Conservation (phyloP, 2,888 invertebrate species). For the Malthinus seriepunctatus region DNA sequence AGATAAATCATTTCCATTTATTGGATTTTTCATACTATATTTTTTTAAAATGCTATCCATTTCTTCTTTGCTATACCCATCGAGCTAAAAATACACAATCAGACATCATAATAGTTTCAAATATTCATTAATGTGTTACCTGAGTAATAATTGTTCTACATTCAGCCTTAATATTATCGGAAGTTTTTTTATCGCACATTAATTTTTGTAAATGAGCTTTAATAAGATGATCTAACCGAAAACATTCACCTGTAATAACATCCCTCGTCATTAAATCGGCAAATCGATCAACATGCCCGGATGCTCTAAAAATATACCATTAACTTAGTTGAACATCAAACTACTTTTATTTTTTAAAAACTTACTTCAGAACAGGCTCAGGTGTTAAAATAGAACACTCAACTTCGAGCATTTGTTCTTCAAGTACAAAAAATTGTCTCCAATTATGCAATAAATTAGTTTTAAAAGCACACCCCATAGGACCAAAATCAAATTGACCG, state of each 20-base stretch:
- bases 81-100: constrained; percentile 60
- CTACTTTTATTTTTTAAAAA: constrained; percentile 20
- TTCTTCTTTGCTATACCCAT: constrained; percentile 90
- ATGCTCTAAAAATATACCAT: constrained; percentile 66
- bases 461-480: constrained; percentile 99
- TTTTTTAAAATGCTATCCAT: constrained; percentile 84
- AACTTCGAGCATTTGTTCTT: constrained; percentile 98
- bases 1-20: constrained; percentile 91
- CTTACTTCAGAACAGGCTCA: constrained; percentile 88
- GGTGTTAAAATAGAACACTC: constrained; percentile 98
- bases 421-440: constrained; percentile 94
- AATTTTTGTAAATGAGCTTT: constrained; percentile 92
- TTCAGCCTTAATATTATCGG: constrained; percentile 70
- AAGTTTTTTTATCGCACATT: constrained; percentile 79
- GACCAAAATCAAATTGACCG: constrained; percentile 97
- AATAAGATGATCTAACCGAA: constrained; percentile 95
- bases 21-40: constrained; percentile 92
- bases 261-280: constrained; percentile 99
- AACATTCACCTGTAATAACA: constrained; percentile 93
- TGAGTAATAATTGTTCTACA: constrained; percentile 78
- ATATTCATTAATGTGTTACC: constrained; percentile 48
- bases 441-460: constrained; percentile 91
- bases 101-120: background rate
- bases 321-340: background rate
- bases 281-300: constrained; percentile 98